Evolutionary conservation across 2,888 invertebrate species (phyloP), one percentile per base, ranked within the genome.

Genomic region (Diabrotica balteata): DNA sequence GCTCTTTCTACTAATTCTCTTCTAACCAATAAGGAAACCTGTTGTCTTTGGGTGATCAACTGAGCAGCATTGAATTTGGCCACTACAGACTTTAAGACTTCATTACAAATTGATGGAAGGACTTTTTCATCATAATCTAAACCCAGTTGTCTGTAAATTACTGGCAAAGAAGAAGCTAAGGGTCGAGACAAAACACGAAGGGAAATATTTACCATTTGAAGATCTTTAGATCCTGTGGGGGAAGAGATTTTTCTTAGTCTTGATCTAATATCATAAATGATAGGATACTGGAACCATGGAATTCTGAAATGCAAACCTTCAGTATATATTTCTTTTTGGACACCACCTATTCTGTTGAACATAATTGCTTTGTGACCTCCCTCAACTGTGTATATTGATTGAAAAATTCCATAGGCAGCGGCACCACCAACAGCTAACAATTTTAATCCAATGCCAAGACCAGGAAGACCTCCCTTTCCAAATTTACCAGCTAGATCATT

Each of bases 11-110:
- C n/a, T n/a, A n/a, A n/a, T n/a, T n/a, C n/a, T n/a, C n/a, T 90
- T 75, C 98, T 89, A 63, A 98, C 95, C 80, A 98, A 86, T 72
- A 96, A 87, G 0, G 97, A 97, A 10, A 96, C 95, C 87, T 97
- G 97, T 81, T 97, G 97, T 84, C 99, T 92, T 85, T 98, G 98
- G 61, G 99, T 99, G 77, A 99, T 99, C 63, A 99, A 87, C 83
- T 99, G 99, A 0, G 98, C 98, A 4, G 99, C 99, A 86, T 99
- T 99, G 84, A 99, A 99, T 86, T 99, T 99, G 8, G 99, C 99
- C 10, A 99, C 99, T 22, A 99, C 98, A 66, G 97, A 96, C 84
- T 99, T 99, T 42, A 99, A 87, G 43, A 98, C 98, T 87, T 99
- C 99, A 84, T 99, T 99, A 83, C 97, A 97, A 84, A 99, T 99